Evolutionary conservation across 92 coral and sea anemone species (phyloP), one percentile per base, ranked within the genome.

Genomic region (Heliopora coerulea): DNA sequence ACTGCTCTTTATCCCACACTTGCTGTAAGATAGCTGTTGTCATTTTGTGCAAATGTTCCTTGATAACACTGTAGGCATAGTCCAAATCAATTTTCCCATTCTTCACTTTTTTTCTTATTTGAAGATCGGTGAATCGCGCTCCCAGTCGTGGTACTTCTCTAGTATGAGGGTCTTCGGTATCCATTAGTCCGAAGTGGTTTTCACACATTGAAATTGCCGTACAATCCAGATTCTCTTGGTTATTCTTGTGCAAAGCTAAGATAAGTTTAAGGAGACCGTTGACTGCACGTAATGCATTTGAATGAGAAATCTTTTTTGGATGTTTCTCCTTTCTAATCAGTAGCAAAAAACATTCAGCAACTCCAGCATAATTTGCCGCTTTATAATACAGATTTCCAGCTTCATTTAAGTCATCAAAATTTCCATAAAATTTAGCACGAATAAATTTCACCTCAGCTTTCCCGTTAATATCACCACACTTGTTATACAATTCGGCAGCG

Each of bases 381-480:
- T 42, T 67, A 75, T 86, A 60, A 59, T 84, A 91, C 41, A 77
- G 26, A 58, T 63, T 78, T 11, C 96, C 90, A 46, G 91, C 88
- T 33, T 84, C 88, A 8, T 72, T 56, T 2, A 91, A 64, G 46
- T 44, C 48, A 4, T 58, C 50, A 26, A 48, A n/a, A 32, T 82
- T 68, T 0, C 40, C 11, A 23, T 54, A 59, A 34, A 70, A 68
- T 52, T 76, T 74, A 8, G 96, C 97, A 23, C 68, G 73, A 24
- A 80, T 37, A 11, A 91, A 84, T 15, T 56, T 56, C n/a, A 80
- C 91, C 46, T 91, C 96, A 14, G 86, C 97, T 70, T 84, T 82
- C 5, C 97, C 88, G 67, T 80, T 81, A 12, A 44, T 8, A 78
- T 84, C 82, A n/a, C 63, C 19, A 60, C 91, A 87, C n/a, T 61